These are phyloP conservation scores for Orthosia cruda DNA, from an alignment of 2,888 invertebrate species.

Conservation along the genomic window DNA sequence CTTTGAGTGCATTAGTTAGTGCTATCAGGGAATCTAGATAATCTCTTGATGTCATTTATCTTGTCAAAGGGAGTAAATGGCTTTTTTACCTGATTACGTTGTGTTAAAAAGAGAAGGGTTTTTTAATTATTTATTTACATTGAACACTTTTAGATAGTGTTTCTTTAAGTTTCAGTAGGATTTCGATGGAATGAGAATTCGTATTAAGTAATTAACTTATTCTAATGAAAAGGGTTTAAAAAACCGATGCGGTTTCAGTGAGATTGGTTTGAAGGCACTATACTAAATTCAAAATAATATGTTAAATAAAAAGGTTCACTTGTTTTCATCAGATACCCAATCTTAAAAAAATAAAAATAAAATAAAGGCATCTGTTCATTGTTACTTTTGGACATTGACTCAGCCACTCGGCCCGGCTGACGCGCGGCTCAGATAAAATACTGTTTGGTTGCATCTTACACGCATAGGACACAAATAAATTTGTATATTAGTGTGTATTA, in stretches of 20 bases:
- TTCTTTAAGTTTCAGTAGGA: slow-evolving; percentile 5
- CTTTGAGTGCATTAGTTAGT: slow-evolving; percentile 45
- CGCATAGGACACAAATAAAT: no score
- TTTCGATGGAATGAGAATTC: slow-evolving; percentile 8
- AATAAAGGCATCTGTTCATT: no score
- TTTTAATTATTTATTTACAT: slow-evolving; percentile 41
- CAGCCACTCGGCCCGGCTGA: no score
- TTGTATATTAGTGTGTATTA: no score
- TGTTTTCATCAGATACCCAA: no score
- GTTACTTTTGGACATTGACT: no score
- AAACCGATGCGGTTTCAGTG: not conserved
- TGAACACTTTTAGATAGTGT: slow-evolving; percentile 24
- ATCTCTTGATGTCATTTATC: slow-evolving; percentile 40
- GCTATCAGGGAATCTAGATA: slow-evolving; percentile 37
- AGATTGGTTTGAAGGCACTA: slow-evolving; percentile 1
- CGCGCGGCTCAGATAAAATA: no score
- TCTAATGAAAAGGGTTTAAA: slow-evolving; percentile 7
- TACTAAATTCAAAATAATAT: not conserved
- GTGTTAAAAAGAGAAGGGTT: slow-evolving; percentile 29
- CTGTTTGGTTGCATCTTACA: no score
- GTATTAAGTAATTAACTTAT: not conserved
- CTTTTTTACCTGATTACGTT: slow-evolving; percentile 48
- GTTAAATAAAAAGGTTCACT: no score
- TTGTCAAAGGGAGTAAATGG: slow-evolving; percentile 54
- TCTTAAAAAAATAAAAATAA: no score